Evolutionary conservation across 2,113 vertebrate genomes (phyloP), one percentile per base, ranked within the genome.

Genomic region (Xiphophorus hellerii): DNA sequence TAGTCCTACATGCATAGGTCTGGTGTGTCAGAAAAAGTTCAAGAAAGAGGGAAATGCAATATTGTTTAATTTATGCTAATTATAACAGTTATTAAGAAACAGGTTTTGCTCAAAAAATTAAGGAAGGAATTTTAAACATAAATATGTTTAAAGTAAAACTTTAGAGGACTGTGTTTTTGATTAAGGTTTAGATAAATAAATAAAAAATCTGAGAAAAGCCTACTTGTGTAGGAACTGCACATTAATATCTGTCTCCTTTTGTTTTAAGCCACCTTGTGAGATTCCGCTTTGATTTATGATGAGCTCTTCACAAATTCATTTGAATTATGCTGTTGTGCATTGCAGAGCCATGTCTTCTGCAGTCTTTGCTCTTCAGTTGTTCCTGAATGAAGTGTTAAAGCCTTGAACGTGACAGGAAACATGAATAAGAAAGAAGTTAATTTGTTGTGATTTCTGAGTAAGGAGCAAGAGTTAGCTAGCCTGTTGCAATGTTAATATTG

Each of bases 391-490:
- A 69, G 66, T 78, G 69, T 84, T 86, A 25, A 67, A 76, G 66
- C 70, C 73, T 61, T 73, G 71, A 83, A 74, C 71, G 37, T 83
- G 80, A 86, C 70, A 44, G 44, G 66, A 76, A 78, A 78, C 75
- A 80, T 76, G 78, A 88, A 85, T 79, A 78, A 84, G 68, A 74
- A 74, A 82, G 80, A 37, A 76, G 74, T 82, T 65, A 67, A 54
- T 88, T 78, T 88, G 82, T 89, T 90, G 76, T 83, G 70, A 76
- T 88, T 78, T 42, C 70, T 62, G 64, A 71, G 73, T 22, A 63
- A 65, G 61, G 76, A 54, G 48, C 28, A 71, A 60, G 58, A 60
- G 60, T 81, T 71, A 72, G 67, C 74, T 69, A 78, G 81, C 30
- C 31, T 77, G 71, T 78, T 81, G 71, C 65, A 80, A 80, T 78